Evolutionary conservation across 2,888 invertebrate species (phyloP), one percentile per base, ranked within the genome.

Genomic region (Hypsopygia costalis): DNA sequence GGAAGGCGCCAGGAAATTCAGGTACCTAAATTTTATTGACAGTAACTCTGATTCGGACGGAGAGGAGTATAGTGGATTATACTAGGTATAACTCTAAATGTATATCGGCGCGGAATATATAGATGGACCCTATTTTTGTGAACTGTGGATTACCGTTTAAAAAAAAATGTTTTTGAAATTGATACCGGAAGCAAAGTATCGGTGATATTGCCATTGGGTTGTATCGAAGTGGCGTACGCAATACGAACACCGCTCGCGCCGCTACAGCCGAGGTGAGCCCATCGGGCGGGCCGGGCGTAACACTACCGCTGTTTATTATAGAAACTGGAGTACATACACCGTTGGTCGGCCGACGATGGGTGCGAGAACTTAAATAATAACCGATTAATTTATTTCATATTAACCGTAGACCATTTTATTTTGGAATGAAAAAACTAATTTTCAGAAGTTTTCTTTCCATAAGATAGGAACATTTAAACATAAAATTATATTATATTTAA

Each of bases 391-490:
- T 16, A 16, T 3, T 3, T 4, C 16, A 16, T 2, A 2, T 16
- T 16, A 2, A 16, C 2, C 2, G 4, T 16, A 2, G 16, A 16
- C 4, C 2, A 2, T 4, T 3, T 16, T 16, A 16, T 16, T 16
- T 2, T 3, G 16, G 3, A 16, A 16, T 16, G 2, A 16, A 16
- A 16, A 16, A 3, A 4, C 3, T 45, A 52, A 20, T 52, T 45
- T 22, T 46, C 51, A 0, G 40, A 46, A n/a, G 50, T 51, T 0
- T 56, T 52, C n/a, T 43, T 29, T 28, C 1, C 22, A 41, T 1
- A 40, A 43, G 6, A 8, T 52, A 11, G 51, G 49, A 0, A 46
- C 30, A 1, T 53, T 46, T 43, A 53, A 46, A 11, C 31, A 16
- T 29, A 3, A 16, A 0, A 28, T 55, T 10, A 36, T 22, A 27